Evolutionary conservation across 2,797 vertebrate species (phyloP).

Genomic region (Scomberomorus guttatus): DNA sequence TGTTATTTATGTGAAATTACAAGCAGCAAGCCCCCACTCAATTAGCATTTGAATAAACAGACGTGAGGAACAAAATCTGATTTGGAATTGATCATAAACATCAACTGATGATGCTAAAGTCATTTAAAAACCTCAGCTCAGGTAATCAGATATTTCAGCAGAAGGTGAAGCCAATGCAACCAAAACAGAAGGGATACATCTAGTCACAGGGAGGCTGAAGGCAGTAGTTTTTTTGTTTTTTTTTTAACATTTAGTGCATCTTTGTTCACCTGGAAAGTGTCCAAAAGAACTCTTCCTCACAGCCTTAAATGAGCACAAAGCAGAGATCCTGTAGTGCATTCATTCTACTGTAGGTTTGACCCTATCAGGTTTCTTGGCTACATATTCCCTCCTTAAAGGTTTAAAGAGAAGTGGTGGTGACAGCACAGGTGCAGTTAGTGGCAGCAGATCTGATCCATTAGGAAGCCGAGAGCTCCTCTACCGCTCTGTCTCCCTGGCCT

Average conservation of each 20-base stretch:
- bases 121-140: background rate
- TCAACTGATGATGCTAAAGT: background rate
- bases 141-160: too few species aligned
- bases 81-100: background rate
- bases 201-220: too few species aligned
- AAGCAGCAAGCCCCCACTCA: background rate
- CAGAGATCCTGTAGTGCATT: background rate
- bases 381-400: slow-evolving; percentile 42
- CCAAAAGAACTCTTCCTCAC: background rate
- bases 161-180: too few species aligned
- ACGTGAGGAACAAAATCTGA: background rate
- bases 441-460: slow-evolving; percentile 57
- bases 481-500: slow-evolving; percentile 6
- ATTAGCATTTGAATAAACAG: background rate
- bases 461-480: slow-evolving; percentile 7
- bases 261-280: background rate
- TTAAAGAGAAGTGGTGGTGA: slow-evolving; percentile 49
- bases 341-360: background rate
- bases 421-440: slow-evolving; percentile 46
- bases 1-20: background rate
- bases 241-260: background rate
- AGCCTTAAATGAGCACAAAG: slow-evolving; percentile 7
- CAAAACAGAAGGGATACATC: too few species aligned
- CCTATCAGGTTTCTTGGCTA: slow-evolving; percentile 21
- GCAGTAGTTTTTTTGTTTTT: too few species aligned